These are phyloP conservation scores for Macrostomum lignano DNA, from an alignment of 1,140 invertebrate genomes.

Conservation along the genomic window DNA sequence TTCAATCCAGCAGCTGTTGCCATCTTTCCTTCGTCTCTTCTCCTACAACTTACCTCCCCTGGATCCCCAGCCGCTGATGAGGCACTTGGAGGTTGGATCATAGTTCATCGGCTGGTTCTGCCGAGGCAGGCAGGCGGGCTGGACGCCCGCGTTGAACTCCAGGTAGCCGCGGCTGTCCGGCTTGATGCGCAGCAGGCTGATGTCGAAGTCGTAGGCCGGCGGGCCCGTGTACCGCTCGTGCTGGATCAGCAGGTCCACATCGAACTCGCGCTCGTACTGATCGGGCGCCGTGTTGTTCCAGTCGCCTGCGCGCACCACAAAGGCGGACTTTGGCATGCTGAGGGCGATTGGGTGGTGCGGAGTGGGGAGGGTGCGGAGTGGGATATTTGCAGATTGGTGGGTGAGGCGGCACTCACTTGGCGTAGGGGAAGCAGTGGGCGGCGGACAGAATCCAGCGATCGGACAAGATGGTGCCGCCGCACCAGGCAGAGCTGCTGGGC, in stretches of 20 bases:
- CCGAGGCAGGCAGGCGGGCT: constrained; percentile 43
- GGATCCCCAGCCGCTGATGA: constrained; percentile 54
- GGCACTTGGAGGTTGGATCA: constrained; percentile 35
- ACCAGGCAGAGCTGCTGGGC: no score
- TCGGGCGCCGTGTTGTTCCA: constrained; percentile 18
- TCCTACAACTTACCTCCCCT: no score
- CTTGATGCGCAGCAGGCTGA: constrained; percentile 38
- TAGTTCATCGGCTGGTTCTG: constrained; percentile 30
- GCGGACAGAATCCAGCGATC: constrained; percentile 81
- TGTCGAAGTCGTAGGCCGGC: constrained; percentile 41
- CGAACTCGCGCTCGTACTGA: constrained; percentile 36
- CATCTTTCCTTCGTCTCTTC: no score
- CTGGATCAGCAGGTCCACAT: constrained; percentile 33
- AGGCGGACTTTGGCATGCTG: constrained; percentile 6
- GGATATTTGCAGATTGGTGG: no score
- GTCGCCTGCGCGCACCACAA: constrained; percentile 7
- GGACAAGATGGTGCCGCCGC: constrained; percentile 68
- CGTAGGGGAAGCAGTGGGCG: constrained; percentile 57
- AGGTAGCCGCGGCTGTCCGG: constrained; percentile 32
- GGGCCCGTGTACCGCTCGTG: constrained; percentile 8
- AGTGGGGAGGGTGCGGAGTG: no score
- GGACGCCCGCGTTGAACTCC: constrained; percentile 37
- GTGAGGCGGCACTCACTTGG: no score
- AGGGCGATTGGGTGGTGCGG: no score
- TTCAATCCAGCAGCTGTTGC: no score